Conservation (phyloP, 2,888 invertebrate species). For the Pristionchus japonicus region DNA sequence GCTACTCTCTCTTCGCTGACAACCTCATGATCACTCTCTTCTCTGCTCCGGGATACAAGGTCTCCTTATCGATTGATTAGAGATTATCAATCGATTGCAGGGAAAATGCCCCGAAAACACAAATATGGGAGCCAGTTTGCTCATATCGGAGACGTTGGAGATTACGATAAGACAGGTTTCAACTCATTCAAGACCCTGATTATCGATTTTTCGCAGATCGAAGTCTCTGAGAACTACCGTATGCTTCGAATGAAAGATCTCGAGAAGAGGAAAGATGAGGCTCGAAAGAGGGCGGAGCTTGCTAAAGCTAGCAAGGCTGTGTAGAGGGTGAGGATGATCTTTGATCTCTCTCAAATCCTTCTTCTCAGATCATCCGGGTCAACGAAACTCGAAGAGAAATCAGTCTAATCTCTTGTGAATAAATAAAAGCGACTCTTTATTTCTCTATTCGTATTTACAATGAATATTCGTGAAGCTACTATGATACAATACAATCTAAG, state of each 20-base stretch:
- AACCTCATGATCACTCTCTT: slow-evolving; percentile 57
- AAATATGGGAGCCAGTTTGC: slow-evolving; percentile 62
- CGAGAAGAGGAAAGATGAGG: slow-evolving; percentile 48
- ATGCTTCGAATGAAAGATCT: slow-evolving; percentile 55
- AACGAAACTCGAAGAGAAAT: slow-evolving; percentile 20
- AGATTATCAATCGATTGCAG: slow-evolving; percentile 56
- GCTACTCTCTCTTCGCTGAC: slow-evolving; percentile 58
- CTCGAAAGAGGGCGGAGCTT: slow-evolving; percentile 36
- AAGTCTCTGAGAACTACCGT: slow-evolving; percentile 59
- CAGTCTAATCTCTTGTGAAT: slow-evolving; percentile 29
- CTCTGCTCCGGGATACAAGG: slow-evolving; percentile 63
- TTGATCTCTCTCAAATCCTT: neutral
- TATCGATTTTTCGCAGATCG: slow-evolving; percentile 49
- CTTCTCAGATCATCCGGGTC: neutral
- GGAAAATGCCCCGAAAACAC: slow-evolving; percentile 50
- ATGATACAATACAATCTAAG: neutral
- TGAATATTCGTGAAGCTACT: neutral
- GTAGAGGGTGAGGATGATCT: neutral
- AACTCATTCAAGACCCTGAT: too few species aligned
- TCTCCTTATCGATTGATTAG: neutral
- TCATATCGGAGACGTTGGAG: slow-evolving; percentile 50
- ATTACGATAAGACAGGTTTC: slow-evolving; percentile 56
- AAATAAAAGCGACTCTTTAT: slow-evolving; percentile 34
- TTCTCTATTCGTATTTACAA: neutral
- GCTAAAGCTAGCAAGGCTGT: neutral